Base-by-base conservation (phyloP, 2,797 vertebrate genomes). In the Parambassis ranga region DNA sequence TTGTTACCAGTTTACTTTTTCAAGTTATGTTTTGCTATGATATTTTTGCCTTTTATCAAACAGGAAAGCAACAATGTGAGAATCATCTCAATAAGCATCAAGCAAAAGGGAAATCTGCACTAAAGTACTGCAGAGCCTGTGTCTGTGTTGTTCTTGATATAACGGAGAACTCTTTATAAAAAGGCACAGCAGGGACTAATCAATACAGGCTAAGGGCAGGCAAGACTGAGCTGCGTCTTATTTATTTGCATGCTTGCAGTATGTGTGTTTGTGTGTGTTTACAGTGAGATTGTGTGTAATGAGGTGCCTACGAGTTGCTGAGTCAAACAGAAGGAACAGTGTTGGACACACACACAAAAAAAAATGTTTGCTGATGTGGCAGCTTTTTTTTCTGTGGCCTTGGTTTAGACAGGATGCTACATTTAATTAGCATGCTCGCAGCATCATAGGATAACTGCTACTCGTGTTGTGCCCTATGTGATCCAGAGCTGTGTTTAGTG, bases 1-100 rank as follows among this genome's bases (percentile, higher is more conserved):
- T 83, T 72, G 47, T 81, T 70, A 68, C 26, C 18, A 15, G 39
- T 82, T 84, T 86, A 74, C 51, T 84, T 79, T 77, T 44, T 42
- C n/a, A 39, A 65, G 62, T 48, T 71, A 65, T 77, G 65, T 69
- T 86, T 84, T 82, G 71, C 77, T 68, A 49, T 51, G 43, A 68
- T 68, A 63, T 57, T 66, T 57, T 71, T 82, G 72, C 77, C 74
- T 89, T 88, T 73, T 48, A 50, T 67, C 13, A 32, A 71, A 33
- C 24, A 71, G 20, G 51, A 58, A 79, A 79, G 78, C 79, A 53
- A 53, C 33, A 72, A 35, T 36, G 82, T 82, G 76, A 68, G 27
- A 48, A 48, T 41, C 66, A 60, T 60, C 41, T 16, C n/a, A 48
- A 18, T 37, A 19, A 41, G 27, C 35, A 28, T 49, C 10, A 42